Evolutionary conservation across 1,140 invertebrate genomes (phyloP).

Genomic region (Steinernema khuongi): DNA sequence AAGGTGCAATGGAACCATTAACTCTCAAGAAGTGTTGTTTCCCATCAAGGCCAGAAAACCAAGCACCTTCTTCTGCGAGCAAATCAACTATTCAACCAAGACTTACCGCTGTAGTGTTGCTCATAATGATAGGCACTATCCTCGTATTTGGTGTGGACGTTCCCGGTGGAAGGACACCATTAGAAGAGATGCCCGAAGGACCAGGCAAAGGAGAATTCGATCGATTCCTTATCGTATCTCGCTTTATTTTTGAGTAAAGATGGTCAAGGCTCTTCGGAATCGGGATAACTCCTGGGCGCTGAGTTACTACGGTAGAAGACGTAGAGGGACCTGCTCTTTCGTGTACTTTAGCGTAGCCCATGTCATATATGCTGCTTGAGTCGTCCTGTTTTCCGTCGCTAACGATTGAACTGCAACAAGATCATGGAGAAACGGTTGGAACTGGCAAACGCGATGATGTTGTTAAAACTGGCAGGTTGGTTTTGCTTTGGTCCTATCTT

Average conservation of each 20-base stretch:
- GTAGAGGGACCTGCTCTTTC: background rate
- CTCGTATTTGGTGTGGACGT: background rate
- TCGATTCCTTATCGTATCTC: constrained; percentile 13
- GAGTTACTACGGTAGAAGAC: background rate
- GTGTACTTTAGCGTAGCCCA: constrained; percentile 30
- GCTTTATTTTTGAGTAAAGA: constrained; percentile 20
- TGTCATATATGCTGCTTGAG: constrained; percentile 29
- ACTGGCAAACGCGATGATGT: too few relatives aligned
- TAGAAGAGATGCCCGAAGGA: background rate
- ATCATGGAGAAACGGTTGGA: constrained; percentile 4
- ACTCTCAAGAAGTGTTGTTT: too few relatives aligned
- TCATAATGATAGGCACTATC: background rate
- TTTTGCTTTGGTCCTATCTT: too few relatives aligned
- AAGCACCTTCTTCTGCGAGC: background rate
- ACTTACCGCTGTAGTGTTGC: background rate
- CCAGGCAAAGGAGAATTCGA: background rate
- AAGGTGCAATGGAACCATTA: too few relatives aligned
- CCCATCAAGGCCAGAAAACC: constrained; percentile 5
- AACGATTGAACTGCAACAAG: constrained; percentile 27
- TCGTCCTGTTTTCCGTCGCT: constrained; percentile 21
- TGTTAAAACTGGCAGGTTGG: too few relatives aligned
- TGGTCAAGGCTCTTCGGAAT: constrained; percentile 23
- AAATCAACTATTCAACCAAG: background rate
- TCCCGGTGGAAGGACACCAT: background rate
- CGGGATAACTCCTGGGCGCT: background rate